These are phyloP conservation scores for Pomatostomus ruficeps DNA, from an alignment of 2,113 vertebrate species.

Conservation along the genomic window DNA sequence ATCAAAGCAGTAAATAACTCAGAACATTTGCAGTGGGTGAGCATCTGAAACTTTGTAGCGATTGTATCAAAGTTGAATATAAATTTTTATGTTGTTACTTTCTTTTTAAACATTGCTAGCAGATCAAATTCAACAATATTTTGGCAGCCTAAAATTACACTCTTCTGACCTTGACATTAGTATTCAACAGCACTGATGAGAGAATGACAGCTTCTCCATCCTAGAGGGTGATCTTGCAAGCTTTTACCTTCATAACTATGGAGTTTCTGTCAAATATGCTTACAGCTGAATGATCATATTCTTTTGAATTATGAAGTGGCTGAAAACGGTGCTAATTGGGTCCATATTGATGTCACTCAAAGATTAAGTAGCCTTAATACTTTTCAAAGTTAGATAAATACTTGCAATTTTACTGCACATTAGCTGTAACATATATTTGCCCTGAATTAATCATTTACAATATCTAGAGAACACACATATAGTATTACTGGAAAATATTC, in stretches of 20 bases:
- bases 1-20: background rate
- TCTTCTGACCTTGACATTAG: constrained; percentile 79
- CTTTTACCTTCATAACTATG: constrained; percentile 77
- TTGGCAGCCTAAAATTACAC: constrained; percentile 78
- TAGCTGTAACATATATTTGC: background rate
- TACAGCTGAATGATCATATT: constrained; percentile 75
- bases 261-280: constrained; percentile 78
- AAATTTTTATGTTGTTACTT: constrained; percentile 52
- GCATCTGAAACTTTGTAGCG: background rate
- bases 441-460: background rate
- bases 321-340: constrained; percentile 76
- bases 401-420: constrained; percentile 16
- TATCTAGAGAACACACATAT: background rate
- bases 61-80: constrained; percentile 15
- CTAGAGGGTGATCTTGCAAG: constrained; percentile 73
- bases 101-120: constrained; percentile 57
- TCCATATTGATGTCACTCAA: constrained; percentile 64
- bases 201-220: constrained; percentile 76
- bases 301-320: constrained; percentile 76
- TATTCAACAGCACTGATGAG: constrained; percentile 72
- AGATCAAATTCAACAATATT: constrained; percentile 70
- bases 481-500: background rate
- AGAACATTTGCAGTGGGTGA: background rate
- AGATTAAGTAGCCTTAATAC: constrained; percentile 65
- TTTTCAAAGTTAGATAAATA: constrained; percentile 50